phyloP scores from a whole-genome alignment of 1,140 invertebrate genomes.

The Matsumurasca onukii region DNA sequence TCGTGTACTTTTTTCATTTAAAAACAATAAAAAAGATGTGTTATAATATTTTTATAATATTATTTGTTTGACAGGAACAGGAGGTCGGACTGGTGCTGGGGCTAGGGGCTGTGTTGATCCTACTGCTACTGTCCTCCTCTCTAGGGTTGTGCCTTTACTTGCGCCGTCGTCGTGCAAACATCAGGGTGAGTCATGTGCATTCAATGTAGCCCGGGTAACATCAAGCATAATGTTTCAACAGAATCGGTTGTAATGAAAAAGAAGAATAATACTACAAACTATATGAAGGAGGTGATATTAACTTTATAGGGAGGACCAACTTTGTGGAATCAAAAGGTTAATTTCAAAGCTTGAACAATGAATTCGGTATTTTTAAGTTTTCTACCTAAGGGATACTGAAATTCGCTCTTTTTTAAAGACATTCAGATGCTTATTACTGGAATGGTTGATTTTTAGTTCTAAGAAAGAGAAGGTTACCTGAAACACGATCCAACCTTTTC shows the following conservation, averaged over 20 bases:
- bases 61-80: background rate
- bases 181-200: background rate
- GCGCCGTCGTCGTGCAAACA: background rate
- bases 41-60: background rate
- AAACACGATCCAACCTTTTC: too few relatives aligned
- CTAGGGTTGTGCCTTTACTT: constrained; percentile 11
- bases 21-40: background rate
- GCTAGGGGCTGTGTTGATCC: background rate
- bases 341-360: background rate
- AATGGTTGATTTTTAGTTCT: too few relatives aligned
- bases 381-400: too few relatives aligned
- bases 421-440: too few relatives aligned
- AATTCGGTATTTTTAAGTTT: background rate
- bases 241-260: background rate
- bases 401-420: too few relatives aligned
- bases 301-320: background rate
- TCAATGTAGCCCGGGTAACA: background rate
- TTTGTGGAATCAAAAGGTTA: background rate
- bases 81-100: background rate
- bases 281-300: background rate
- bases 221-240: background rate
- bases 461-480: too few relatives aligned
- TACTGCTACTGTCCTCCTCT: background rate
- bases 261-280: background rate
- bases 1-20: background rate